Percentiles rank a stretch among this genome's conserved stretches.
phyloP scores from a whole-genome alignment of 2,797 vertebrate species.

The Premnoplex brunnescens region DNA sequence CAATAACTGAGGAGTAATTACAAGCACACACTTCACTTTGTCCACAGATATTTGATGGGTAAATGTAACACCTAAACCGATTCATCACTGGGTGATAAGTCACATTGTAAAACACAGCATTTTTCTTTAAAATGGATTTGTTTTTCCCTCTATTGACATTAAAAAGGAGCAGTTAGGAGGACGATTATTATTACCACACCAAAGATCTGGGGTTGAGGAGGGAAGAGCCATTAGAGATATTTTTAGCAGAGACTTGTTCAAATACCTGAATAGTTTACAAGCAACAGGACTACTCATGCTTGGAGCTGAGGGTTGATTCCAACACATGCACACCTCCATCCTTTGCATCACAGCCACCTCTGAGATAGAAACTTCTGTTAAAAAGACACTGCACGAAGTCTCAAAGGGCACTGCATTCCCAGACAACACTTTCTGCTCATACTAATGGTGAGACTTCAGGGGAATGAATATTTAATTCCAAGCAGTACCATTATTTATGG shows the following conservation, averaged over 20 bases:
- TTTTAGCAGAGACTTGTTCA: not conserved
- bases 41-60: not conserved
- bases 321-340: not conserved
- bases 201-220: not conserved
- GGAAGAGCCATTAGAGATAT: not conserved
- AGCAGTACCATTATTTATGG: not conserved
- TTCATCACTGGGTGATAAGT: not conserved
- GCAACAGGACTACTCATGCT: not conserved
- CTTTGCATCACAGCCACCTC: not conserved
- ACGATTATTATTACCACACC: not conserved
- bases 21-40: not conserved
- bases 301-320: not conserved
- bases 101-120: not conserved
- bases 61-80: not conserved
- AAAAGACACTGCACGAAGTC: not conserved
- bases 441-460: not conserved
- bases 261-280: not conserved
- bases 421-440: not conserved
- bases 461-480: slow-evolving; percentile 15
- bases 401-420: not conserved
- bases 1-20: not conserved
- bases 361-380: not conserved
- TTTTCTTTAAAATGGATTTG: not conserved
- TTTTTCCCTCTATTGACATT: not conserved
- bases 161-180: not conserved